phyloP scores from a whole-genome alignment of 2,888 invertebrate species.

The Trichopria drosophilae region DNA sequence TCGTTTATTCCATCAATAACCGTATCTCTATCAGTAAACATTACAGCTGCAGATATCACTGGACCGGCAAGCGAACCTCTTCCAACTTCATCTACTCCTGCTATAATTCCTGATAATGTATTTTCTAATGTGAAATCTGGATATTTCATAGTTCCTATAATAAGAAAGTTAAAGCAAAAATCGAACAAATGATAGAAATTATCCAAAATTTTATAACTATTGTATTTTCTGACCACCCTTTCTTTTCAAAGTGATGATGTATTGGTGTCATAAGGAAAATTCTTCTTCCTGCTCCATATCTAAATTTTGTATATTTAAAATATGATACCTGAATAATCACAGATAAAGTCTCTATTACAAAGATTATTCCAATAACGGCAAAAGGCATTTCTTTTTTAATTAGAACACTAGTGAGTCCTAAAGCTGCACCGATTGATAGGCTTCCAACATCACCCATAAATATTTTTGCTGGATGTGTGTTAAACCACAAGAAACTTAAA shows the following conservation, averaged over 20 bases:
- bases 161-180: constrained; percentile 23
- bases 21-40: constrained; percentile 20
- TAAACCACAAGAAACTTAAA: constrained; percentile 25
- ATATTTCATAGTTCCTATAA: constrained; percentile 21
- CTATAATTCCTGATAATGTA: constrained; percentile 22
- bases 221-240: constrained; percentile 20
- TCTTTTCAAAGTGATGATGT: constrained; percentile 27
- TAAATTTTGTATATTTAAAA: constrained; percentile 22
- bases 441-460: constrained; percentile 29
- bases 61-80: constrained; percentile 19
- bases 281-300: constrained; percentile 21
- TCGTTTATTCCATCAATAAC: constrained; percentile 20
- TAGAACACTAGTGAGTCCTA: constrained; percentile 17
- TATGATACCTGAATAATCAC: constrained; percentile 24
- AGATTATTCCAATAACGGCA: constrained; percentile 14
- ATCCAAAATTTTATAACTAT: constrained; percentile 25
- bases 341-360: constrained; percentile 25
- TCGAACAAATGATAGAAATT: constrained; percentile 16
- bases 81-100: constrained; percentile 24
- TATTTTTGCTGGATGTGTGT: constrained; percentile 23
- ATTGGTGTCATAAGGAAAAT: constrained; percentile 22
- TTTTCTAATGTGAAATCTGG: constrained; percentile 22
- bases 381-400: constrained; percentile 19
- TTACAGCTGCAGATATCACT: constrained; percentile 20
- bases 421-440: constrained; percentile 15